Percentiles rank a stretch among this genome's conserved stretches.
phyloP scores from a whole-genome alignment of 2,797 vertebrate species.

The Myotis pilosus region DNA sequence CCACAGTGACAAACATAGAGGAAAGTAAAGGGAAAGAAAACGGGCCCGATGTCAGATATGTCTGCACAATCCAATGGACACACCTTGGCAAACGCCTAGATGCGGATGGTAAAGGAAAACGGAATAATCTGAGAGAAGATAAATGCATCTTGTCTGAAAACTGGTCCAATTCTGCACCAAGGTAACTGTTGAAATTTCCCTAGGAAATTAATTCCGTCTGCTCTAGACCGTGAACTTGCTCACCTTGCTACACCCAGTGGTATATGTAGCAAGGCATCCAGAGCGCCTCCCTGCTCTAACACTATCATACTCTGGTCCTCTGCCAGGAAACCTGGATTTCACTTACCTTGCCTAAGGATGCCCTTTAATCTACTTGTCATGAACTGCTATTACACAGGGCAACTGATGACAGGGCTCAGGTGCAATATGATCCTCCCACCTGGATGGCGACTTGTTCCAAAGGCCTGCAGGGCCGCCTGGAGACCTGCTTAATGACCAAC shows the following conservation, averaged over 20 bases:
- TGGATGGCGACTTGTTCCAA: background rate
- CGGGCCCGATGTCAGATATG: background rate
- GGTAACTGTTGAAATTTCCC: background rate
- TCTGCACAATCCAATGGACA: background rate
- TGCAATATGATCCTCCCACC: background rate
- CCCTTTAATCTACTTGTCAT: background rate
- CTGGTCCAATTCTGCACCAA: background rate
- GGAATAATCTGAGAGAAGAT: background rate
- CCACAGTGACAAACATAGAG: background rate
- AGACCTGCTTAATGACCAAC: background rate
- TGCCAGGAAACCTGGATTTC: background rate
- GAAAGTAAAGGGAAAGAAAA: background rate
- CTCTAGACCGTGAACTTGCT: background rate
- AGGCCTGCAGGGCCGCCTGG: background rate
- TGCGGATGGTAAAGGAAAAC: background rate
- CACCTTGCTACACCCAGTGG: background rate
- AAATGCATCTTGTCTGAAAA: conserved; percentile 1
- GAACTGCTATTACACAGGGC: background rate
- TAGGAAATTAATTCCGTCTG: background rate
- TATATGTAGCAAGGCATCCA: background rate
- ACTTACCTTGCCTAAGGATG: background rate
- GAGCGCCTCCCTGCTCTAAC: background rate
- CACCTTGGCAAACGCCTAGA: background rate
- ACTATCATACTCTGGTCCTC: background rate
- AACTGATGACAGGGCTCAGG: background rate